Evolutionary conservation across 2,888 invertebrate genomes (phyloP), one percentile per base, ranked within the genome.

Genomic region (Lymantria monacha): DNA sequence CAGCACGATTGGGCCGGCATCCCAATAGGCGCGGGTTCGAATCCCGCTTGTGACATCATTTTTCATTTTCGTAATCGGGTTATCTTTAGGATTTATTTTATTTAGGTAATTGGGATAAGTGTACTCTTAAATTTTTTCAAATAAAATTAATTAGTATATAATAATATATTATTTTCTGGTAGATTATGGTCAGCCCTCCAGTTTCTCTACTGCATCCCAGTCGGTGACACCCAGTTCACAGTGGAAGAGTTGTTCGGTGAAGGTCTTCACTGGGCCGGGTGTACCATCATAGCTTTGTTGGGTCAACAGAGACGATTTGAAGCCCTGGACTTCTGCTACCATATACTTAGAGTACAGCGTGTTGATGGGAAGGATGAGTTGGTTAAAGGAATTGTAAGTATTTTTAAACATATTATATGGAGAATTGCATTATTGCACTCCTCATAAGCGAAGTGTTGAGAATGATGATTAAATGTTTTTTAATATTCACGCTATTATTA

Each of bases 251-350:
- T 99, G 61, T 99, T 98, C 88, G 99, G 99, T 9, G 99, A 99
- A 87, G 99, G 99, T 0, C 92, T 99, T 0, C 98, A 99, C 85
- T 99, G 99, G 99, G 99, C 99, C 5, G 99, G 99, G 0, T 98
- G 99, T 83, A 96, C 98, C 10, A 97, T 99, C 93, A 97, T 99
- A 58, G 96, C 97, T 2, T 92, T 99, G 41, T 92, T 99, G 37
- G 98, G 98, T 0, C 99, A 99, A 76, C 98, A 99, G 88, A 92
- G 98, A 43, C 92, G 99, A 54, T 99, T 99, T 85, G 99, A 99
- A 81, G 98, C 98, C 1, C 93, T 99, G 42, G 99, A 99, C 92
- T 99, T 99, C 92, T 98, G 98, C 87, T 99, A 99, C 89, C 99
- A 99, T 84, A 97, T 99, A 70, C 93, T 99, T 57, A 91, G 98